Conservation (phyloP, 2,113 vertebrate species). For the Craseonycteris thonglongyai region DNA sequence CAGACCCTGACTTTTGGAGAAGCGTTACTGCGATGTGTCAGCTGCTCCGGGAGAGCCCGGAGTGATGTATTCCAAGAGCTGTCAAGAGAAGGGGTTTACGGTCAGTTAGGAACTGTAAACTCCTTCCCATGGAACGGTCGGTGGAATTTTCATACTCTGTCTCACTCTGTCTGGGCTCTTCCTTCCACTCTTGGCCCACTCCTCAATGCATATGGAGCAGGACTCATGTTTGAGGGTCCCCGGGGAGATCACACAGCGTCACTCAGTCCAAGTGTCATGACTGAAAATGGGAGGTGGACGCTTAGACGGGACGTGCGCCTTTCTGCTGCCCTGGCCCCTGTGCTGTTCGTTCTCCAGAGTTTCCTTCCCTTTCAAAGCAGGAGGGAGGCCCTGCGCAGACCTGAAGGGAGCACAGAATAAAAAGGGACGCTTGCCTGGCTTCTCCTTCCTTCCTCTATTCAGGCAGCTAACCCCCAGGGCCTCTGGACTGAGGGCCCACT, state of each 20-base stretch:
- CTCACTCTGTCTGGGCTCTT: constrained; percentile 35
- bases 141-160: constrained; percentile 42
- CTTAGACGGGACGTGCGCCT: neutral
- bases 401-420: neutral
- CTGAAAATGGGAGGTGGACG: neutral
- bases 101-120: constrained; percentile 52
- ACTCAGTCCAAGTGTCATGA: neutral
- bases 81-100: constrained; percentile 45
- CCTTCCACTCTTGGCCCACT: neutral
- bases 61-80: constrained; percentile 59
- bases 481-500: neutral
- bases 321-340: neutral
- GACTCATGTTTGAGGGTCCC: neutral
- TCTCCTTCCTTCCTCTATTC: neutral
- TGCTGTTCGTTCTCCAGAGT: fast-evolving
- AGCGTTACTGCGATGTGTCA: constrained; percentile 52
- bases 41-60: constrained; percentile 25
- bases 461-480: neutral
- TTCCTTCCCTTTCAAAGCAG: neutral
- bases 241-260: neutral
- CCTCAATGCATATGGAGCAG: constrained; percentile 3
- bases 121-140: neutral
- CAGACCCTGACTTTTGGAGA: constrained; percentile 44
- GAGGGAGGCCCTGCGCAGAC: neutral
- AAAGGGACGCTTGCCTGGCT: neutral